These are phyloP conservation scores for Masticophis lateralis DNA, from an alignment of 2,797 vertebrate genomes.

Conservation along the genomic window DNA sequence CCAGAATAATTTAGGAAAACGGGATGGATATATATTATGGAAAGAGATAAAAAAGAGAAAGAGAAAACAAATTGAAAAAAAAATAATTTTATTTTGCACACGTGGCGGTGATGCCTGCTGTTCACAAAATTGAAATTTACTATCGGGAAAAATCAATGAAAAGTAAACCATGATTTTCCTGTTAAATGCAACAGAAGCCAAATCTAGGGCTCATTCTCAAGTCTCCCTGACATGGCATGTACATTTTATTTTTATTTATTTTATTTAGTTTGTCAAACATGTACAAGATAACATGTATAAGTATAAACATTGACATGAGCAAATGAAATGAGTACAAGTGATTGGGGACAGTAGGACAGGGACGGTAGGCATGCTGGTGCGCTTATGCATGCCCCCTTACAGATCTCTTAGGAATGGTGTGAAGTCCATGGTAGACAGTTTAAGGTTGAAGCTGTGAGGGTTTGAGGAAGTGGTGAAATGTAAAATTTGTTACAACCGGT, in stretches of 20 bases:
- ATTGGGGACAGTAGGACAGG: no score
- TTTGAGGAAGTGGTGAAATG: no score
- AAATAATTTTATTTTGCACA: not conserved
- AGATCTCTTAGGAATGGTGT: no score
- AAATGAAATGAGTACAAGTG: no score
- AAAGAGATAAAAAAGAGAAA: not conserved
- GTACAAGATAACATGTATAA: no score
- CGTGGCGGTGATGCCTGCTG: not conserved
- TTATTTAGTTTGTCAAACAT: no score
- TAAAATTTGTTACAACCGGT: no score
- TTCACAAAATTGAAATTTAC: not conserved
- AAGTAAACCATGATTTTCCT: not conserved
- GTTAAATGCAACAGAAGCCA: not conserved
- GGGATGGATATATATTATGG: not conserved
- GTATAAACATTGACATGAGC: no score
- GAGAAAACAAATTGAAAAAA: not conserved
- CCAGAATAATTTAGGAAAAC: slow-evolving; percentile 22
- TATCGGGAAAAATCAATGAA: rapidly evolving
- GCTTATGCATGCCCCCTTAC: no score
- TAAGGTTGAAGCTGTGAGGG: no score
- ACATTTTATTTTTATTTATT: not conserved
- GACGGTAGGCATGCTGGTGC: no score
- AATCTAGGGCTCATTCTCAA: not conserved
- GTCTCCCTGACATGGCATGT: not conserved
- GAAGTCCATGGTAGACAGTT: no score